Percentiles rank a stretch among this genome's conserved stretches.
phyloP scores from a whole-genome alignment of 2,113 vertebrate species.

The Axis porcinus region DNA sequence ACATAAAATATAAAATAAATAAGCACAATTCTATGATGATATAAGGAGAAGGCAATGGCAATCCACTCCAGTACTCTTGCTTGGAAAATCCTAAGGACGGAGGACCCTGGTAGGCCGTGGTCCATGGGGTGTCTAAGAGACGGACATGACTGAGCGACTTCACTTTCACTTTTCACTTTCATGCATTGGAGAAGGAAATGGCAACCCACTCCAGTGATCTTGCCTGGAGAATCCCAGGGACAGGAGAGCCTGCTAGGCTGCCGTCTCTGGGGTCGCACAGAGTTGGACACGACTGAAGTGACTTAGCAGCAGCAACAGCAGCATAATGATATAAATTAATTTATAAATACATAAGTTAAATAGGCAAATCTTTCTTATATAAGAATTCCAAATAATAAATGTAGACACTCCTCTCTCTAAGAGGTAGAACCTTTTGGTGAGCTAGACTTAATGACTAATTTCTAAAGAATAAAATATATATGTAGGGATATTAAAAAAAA shows the following conservation, averaged over 20 bases:
- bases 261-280: rapidly evolving
- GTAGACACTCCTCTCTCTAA: not conserved
- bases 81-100: not conserved
- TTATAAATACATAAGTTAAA: not conserved
- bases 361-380: not conserved
- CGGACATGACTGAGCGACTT: rapidly evolving
- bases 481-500: not conserved
- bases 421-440: not conserved
- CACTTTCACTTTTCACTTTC: not conserved
- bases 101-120: not conserved
- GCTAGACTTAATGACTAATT: not conserved
- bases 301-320: not conserved
- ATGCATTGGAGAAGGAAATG: not conserved
- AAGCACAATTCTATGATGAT: not conserved
- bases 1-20: not conserved
- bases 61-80: not conserved
- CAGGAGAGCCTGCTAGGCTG: not conserved
- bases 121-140: not conserved
- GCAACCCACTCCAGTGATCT: not conserved
- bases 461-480: not conserved
- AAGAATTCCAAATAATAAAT: not conserved
- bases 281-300: rapidly evolving
- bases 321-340: not conserved
- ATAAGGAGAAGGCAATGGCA: not conserved
- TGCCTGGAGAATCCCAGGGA: not conserved